Percentiles rank a stretch among this genome's conserved stretches.
These are phyloP conservation scores for Coryphaenoides rupestris DNA, from an alignment of 2,113 vertebrate genomes.

Conservation along the genomic window DNA sequence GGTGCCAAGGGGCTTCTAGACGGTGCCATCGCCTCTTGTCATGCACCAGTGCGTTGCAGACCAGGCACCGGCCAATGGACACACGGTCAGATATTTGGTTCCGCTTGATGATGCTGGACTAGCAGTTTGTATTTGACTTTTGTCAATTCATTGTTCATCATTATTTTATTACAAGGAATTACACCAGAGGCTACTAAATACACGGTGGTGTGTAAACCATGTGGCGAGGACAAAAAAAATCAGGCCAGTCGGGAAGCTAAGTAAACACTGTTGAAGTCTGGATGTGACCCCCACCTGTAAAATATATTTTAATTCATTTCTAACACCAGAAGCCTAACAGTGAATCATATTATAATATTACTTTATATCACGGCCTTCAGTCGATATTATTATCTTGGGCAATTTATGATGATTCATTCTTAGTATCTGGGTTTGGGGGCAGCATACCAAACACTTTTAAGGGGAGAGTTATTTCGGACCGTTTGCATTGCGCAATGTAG, in stretches of 20 bases:
- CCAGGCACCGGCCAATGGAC: background rate
- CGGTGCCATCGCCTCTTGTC: too few relatives aligned
- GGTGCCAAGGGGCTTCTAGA: background rate
- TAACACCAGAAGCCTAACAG: background rate
- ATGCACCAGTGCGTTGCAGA: too few relatives aligned
- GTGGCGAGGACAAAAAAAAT: background rate
- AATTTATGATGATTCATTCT: background rate
- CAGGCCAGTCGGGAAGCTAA: background rate
- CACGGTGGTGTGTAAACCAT: background rate
- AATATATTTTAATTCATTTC: background rate
- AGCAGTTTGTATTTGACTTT: conserved; percentile 1
- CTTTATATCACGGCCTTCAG: background rate
- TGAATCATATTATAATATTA: background rate
- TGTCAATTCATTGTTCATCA: conserved; percentile 1
- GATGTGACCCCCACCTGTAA: background rate
- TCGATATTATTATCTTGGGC: background rate
- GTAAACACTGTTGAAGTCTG: background rate
- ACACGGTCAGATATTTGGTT: conserved; percentile 5
- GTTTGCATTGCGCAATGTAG: too few relatives aligned
- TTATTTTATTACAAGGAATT: background rate
- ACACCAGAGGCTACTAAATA: background rate
- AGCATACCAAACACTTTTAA: background rate
- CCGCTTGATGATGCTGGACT: background rate
- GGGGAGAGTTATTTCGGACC: background rate
- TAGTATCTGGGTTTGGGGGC: background rate